Evolutionary conservation across 2,888 invertebrate species (phyloP).

Genomic region (Graphium colonna): DNA sequence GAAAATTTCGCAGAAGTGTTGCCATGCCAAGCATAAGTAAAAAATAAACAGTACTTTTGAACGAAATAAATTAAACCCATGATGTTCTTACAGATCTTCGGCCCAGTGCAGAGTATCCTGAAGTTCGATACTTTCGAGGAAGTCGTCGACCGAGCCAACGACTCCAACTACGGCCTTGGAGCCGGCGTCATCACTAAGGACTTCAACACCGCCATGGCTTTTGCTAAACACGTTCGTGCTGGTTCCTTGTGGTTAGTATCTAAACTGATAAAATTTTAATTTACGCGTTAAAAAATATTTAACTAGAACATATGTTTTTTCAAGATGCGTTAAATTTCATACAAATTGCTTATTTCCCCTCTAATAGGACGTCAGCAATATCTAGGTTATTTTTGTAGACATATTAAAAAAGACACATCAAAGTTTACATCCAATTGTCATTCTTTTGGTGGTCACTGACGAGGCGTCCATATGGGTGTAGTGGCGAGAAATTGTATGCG

Average conservation of each 20-base stretch:
- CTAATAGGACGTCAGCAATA: too few relatives aligned
- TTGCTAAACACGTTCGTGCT: conserved; percentile 87
- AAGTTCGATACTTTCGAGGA: conserved; percentile 91
- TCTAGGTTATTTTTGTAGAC: too few relatives aligned
- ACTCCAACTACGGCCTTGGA: conserved; percentile 91
- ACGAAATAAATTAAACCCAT: background rate
- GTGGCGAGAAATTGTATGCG: too few relatives aligned
- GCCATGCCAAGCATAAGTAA: too few relatives aligned
- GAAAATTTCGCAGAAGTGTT: too few relatives aligned
- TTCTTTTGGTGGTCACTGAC: too few relatives aligned
- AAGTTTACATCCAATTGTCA: too few relatives aligned
- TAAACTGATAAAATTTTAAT: too few relatives aligned
- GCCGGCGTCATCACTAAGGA: conserved; percentile 93
- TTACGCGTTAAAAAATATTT: background rate
- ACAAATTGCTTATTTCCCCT: too few relatives aligned
- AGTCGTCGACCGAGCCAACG: conserved; percentile 91
- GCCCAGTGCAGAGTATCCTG: conserved; percentile 93
- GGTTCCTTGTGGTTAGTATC: conserved; percentile 87
- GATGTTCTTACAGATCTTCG: conserved; percentile 94
- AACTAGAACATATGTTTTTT: background rate
- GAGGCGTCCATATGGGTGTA: too few relatives aligned
- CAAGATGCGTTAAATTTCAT: too few relatives aligned
- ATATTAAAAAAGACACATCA: too few relatives aligned
- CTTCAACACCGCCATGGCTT: conserved; percentile 87
- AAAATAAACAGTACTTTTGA: conserved; percentile 23